Base-by-base conservation (phyloP, 2,797 vertebrate species). In the Sebastes diaconus region DNA sequence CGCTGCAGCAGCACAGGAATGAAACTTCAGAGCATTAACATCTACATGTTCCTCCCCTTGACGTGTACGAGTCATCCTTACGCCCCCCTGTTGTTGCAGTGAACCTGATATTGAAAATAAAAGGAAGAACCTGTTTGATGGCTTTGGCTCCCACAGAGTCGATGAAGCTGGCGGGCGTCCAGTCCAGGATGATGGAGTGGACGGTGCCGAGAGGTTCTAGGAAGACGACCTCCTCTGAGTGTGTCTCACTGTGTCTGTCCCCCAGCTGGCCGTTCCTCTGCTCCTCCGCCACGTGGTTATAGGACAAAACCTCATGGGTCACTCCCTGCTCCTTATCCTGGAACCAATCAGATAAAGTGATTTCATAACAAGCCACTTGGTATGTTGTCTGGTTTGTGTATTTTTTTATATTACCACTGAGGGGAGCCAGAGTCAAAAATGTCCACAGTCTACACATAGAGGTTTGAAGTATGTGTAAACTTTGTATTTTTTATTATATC, bases 111-210 rank as follows among this genome's bases (percentile, higher is more conserved):
- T 22, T 27, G 9, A 4, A 34, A 63, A 12, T 22, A 3, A 18
- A 59, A 27, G 18, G 3, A 18, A 5, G 16, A 52, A 99, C 98
- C 66, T 97, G 95, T 91, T 97, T 97, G 82, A 99, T 73, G 77
- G 96, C 95, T 95, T 99, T 99, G 20, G 96, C 97, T 88, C 97
- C 98, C 57, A 99, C 98, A 0, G 97, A 98, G 93, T 99, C 98
- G 6, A 99, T 94, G 84, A 99, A 99, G 93, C 95, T 97, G 86
- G 96, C 96, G 0, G 96, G 92, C 0, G 96, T 95, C 83, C 99
- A 98, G 94, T 99, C 98, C 91, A 99, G 94, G 88, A 99, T 92
- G 90, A 99, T 77, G 63, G 95, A 94, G 86, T 96, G 97, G 77
- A 97, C 36, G 0, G 90, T 73, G 8, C 88, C 32, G 30, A 93